These are phyloP conservation scores for Phenganax marumi DNA, from an alignment of 92 coral and sea anemone species.

Conservation along the genomic window DNA sequence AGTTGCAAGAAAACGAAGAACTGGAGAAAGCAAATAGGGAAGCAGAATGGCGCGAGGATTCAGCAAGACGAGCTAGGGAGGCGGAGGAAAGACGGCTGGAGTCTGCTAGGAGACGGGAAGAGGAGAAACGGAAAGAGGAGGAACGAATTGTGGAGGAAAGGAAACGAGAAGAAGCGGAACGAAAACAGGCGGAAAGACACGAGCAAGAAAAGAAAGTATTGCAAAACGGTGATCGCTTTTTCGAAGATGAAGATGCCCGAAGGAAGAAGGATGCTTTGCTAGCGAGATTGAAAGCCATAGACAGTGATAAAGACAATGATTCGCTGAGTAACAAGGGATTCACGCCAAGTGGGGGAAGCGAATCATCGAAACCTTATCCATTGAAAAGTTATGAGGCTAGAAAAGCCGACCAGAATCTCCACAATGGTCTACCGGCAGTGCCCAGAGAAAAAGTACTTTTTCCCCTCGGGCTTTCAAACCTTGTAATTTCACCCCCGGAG, in stretches of 20 bases:
- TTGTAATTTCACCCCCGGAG: slow-evolving; percentile 10
- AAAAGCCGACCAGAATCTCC: slow-evolving; percentile 84
- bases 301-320: slow-evolving; percentile 55
- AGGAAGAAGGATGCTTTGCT: slow-evolving; percentile 82
- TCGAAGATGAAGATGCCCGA: slow-evolving; percentile 74
- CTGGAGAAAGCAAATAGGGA: slow-evolving; percentile 60
- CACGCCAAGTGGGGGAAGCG: slow-evolving; percentile 57
- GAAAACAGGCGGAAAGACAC: slow-evolving; percentile 34
- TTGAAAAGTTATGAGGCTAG: slow-evolving; percentile 66
- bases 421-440: slow-evolving; percentile 89
- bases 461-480: background rate
- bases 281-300: slow-evolving; percentile 63
- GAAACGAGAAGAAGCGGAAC: slow-evolving; percentile 55
- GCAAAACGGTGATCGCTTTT: slow-evolving; percentile 53
- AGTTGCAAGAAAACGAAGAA: slow-evolving; percentile 57
- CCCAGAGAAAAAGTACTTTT: slow-evolving; percentile 63
- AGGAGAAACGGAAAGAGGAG: slow-evolving; percentile 56
- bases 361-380: slow-evolving; percentile 51
- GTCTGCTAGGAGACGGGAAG: slow-evolving; percentile 51
- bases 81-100: slow-evolving; percentile 49
- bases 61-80: slow-evolving; percentile 62
- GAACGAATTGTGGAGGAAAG: slow-evolving; percentile 53
- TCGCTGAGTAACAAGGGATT: slow-evolving; percentile 34
- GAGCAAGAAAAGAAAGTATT: slow-evolving; percentile 56
- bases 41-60: slow-evolving; percentile 58